Conservation (phyloP, 2,888 invertebrate genomes). For the Tipula lateralis region DNA sequence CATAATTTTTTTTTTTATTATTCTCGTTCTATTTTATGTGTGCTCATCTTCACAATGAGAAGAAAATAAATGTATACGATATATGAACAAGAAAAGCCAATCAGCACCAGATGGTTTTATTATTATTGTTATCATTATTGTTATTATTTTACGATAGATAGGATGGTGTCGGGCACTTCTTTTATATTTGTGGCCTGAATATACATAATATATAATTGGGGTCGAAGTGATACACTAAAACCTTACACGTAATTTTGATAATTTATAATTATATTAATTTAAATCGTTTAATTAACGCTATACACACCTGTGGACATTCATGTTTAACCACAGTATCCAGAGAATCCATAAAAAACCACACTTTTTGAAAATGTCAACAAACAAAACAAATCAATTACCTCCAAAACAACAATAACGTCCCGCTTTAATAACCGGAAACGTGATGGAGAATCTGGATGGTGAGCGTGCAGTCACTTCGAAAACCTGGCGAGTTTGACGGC, state of each 20-base stretch:
- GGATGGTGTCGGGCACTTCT: conserved; percentile 6
- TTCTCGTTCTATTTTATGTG: background rate
- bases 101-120: conserved; percentile 9
- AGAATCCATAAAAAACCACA: background rate
- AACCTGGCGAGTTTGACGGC: no score
- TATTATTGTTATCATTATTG: background rate
- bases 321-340: background rate
- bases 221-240: background rate
- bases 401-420: no score
- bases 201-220: background rate
- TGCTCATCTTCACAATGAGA: background rate
- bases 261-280: conserved; percentile 12
- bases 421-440: no score
- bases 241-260: background rate
- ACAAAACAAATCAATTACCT: no score
- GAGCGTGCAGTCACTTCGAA: no score
- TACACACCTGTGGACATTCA: background rate
- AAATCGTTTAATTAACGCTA: background rate
- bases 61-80: background rate
- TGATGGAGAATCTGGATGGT: no score
- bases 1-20: background rate
- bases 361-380: no score
- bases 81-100: background rate
- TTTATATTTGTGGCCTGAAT: background rate
- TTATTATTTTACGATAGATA: background rate